Conservation (phyloP, 2,888 invertebrate species). For the Thalpophila matura region DNA sequence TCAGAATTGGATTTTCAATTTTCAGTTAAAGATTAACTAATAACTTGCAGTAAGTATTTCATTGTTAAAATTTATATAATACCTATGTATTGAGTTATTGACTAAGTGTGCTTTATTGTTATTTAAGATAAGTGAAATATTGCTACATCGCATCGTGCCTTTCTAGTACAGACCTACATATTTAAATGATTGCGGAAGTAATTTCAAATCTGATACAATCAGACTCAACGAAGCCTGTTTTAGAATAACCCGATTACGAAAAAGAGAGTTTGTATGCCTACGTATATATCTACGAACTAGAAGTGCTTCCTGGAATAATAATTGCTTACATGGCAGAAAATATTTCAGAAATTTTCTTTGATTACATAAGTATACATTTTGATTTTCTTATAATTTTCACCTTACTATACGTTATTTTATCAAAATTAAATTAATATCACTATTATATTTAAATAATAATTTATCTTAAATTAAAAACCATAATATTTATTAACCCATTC, state of each 20-base stretch:
- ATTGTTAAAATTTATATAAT: too few species aligned
- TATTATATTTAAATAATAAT: not conserved
- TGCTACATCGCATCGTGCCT: slow-evolving; percentile 46
- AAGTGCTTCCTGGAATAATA: slow-evolving; percentile 24
- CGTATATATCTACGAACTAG: slow-evolving; percentile 7
- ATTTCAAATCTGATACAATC: slow-evolving; percentile 58
- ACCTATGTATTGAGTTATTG: slow-evolving; percentile 38
- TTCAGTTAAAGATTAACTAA: too few species aligned
- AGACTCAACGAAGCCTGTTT: slow-evolving; percentile 52
- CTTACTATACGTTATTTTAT: not conserved
- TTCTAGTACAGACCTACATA: slow-evolving; percentile 60
- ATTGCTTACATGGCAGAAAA: not conserved
- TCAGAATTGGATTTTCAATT: slow-evolving; percentile 9
- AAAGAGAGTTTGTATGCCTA: slow-evolving; percentile 35
- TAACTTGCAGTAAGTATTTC: too few species aligned
- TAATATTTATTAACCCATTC: slow-evolving; percentile 52
- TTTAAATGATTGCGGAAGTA: slow-evolving; percentile 65
- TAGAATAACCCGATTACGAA: slow-evolving; percentile 47
- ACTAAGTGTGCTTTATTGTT: slow-evolving; percentile 33
- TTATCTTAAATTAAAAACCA: slow-evolving; percentile 23
- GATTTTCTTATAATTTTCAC: not conserved
- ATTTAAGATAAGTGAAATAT: slow-evolving; percentile 53
- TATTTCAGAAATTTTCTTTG: not conserved
- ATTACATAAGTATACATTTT: not conserved
- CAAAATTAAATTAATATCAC: not conserved